Evolutionary conservation across 2,113 vertebrate species (phyloP).

Genomic region (Electrona antarctica): DNA sequence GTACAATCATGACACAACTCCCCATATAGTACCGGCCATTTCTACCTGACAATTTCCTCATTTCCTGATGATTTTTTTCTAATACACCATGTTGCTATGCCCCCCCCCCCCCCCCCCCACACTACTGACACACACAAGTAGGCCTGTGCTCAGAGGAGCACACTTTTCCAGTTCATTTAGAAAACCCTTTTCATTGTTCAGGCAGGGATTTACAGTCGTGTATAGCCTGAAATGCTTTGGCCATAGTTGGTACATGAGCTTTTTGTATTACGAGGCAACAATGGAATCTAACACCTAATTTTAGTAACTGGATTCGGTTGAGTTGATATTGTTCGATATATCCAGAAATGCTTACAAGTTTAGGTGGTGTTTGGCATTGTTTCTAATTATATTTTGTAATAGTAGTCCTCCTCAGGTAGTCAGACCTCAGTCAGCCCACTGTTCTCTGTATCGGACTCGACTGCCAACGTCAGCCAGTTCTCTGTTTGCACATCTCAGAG

Average conservation of each 20-base stretch:
- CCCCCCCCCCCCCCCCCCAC: too few species aligned
- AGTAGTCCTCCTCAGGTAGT: constrained; percentile 14
- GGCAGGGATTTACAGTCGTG: not conserved
- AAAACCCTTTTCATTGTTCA: not conserved
- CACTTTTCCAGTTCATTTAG: too few species aligned
- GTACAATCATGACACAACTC: too few species aligned
- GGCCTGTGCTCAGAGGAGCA: too few species aligned
- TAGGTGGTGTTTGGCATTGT: not conserved
- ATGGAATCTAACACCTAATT: not conserved
- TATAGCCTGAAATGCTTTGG: not conserved
- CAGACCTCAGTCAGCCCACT: constrained; percentile 14
- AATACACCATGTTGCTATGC: too few species aligned
- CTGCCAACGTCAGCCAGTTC: constrained; percentile 46
- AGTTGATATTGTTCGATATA: not conserved
- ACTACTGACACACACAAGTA: too few species aligned
- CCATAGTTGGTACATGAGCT: not conserved
- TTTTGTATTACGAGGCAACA: not conserved
- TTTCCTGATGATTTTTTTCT: too few species aligned
- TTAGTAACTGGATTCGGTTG: not conserved
- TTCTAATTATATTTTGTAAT: constrained; percentile 6
- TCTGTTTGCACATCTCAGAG: constrained; percentile 45
- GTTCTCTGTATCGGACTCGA: constrained; percentile 53
- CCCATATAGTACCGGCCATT: too few species aligned
- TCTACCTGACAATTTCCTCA: too few species aligned
- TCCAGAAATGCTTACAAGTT: not conserved